A percentile compares a stretch with the other conserved stretches of the same genome.
Evolutionary conservation across 2,113 vertebrate genomes (phyloP).

Genomic region (Hemiscyllium ocellatum): DNA sequence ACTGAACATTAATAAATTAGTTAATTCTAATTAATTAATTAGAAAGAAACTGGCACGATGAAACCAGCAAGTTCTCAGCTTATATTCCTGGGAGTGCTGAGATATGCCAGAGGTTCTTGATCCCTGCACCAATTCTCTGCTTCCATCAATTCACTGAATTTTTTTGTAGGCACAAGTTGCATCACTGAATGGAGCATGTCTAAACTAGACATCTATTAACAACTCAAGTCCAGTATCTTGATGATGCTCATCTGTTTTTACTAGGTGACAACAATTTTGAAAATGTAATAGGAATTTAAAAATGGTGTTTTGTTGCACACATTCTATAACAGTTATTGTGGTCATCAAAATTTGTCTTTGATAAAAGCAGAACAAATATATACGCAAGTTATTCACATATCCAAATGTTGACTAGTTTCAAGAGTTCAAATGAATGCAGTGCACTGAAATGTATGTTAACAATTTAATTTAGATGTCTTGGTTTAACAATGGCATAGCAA

Average conservation of each 20-base stretch:
- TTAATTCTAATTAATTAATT: neutral
- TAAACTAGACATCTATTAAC: neutral
- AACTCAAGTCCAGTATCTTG: neutral
- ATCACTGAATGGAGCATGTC: neutral
- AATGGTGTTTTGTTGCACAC: neutral
- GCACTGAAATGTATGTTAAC: neutral
- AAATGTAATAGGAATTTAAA: neutral
- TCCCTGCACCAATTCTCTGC: neutral
- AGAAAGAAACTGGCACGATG: neutral
- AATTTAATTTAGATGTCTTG: neutral
- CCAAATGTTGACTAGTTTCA: neutral
- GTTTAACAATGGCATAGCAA: neutral
- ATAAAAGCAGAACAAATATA: neutral
- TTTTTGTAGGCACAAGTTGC: neutral
- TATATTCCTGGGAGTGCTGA: neutral
- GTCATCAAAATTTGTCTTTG: neutral
- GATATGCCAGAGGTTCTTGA: neutral
- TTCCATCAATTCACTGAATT: neutral
- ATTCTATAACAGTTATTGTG: neutral
- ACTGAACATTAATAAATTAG: neutral
- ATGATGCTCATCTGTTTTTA: neutral
- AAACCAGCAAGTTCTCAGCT: neutral
- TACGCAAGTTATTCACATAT: neutral
- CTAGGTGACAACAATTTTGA: neutral
- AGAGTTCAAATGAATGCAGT: neutral